Percentiles rank a stretch among this genome's conserved stretches.
Evolutionary conservation across 2,888 invertebrate species (phyloP).

Genomic region (Darwinula stevensoni): DNA sequence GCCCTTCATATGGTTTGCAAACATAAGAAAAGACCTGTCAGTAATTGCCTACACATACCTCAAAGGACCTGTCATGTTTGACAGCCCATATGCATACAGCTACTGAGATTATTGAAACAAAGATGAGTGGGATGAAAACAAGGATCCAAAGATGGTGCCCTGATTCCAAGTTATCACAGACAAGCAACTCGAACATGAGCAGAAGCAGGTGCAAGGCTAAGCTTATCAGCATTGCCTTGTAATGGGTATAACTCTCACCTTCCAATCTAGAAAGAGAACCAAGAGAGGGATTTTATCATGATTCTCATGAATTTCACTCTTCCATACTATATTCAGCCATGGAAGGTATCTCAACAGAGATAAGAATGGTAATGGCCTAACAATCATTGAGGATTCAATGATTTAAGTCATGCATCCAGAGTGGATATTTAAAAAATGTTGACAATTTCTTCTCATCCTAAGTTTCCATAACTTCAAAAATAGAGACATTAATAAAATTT

Average conservation of each 20-base stretch:
- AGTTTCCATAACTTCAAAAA: no score
- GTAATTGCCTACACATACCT: slow-evolving; percentile 28
- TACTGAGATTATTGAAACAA: slow-evolving; percentile 83
- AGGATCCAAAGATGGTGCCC: slow-evolving; percentile 58
- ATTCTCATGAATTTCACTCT: no score
- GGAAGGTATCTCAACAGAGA: no score
- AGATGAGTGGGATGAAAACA: slow-evolving; percentile 80
- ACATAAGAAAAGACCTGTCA: slow-evolving; percentile 4
- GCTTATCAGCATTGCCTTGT: slow-evolving; percentile 91
- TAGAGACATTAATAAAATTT: no score
- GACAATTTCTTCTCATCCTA: no score
- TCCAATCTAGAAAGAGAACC: slow-evolving; percentile 46
- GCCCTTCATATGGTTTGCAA: no score
- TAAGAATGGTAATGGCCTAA: no score
- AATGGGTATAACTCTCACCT: slow-evolving; percentile 85
- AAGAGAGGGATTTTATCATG: no score
- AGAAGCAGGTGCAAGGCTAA: slow-evolving; percentile 75
- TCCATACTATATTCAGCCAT: no score
- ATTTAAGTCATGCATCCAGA: no score
- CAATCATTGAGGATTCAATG: no score
- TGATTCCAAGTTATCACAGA: slow-evolving; percentile 78
- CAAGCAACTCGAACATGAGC: slow-evolving; percentile 80
- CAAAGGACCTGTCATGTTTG: slow-evolving; percentile 88
- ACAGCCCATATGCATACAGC: slow-evolving; percentile 95
- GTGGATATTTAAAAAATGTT: no score